Evolutionary conservation across 2,797 vertebrate genomes (phyloP), one percentile per base, ranked within the genome.

Genomic region (Alca torda): DNA sequence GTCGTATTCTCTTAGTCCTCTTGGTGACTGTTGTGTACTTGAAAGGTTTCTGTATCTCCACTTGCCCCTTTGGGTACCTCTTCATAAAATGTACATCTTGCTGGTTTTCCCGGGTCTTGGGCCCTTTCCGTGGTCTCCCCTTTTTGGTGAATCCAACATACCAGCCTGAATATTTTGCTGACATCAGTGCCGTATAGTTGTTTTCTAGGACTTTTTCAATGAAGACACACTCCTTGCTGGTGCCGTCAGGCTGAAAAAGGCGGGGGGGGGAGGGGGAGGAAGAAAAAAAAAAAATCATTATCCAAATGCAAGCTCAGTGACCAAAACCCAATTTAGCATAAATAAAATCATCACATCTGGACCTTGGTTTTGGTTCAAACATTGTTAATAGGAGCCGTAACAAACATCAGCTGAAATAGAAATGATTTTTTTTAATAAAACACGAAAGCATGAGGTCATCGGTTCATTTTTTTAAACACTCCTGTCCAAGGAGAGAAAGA

Each of bases 1-100:
- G 98, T 87, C 98, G 98, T 97, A 98, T 98, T 86, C 98, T 98
- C 96, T 98, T 98, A 95, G 98, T 98, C 96, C 98, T 97, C 98
- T 99, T 99, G 98, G 98, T 98, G 95, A 99, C 98, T 17, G 99
- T 99, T 64, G 99, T 99, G 93, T 99, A 99, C 97, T 98, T 98
- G 97, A 98, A 98, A 92, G 98, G 98, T 96, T 98, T 98, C 98
- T 98, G 98, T 85, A 98, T 96, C 61, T 98, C 98, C 4, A 98
- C 97, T 96, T 98, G 98, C 33, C 98, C 98, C 87, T 98, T 98
- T 72, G 98, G 98, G 94, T 98, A 98, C 75, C 99, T 98, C 94
- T 99, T 99, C 98, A 99, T 98, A 97, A 99, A 99, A 98, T 99
- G 99, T 65, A 99, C 99, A 11, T 99, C 99, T 95, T 99, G 98